A percentile compares a stretch with the other conserved stretches of the same genome.
phyloP scores from a whole-genome alignment of 2,113 vertebrate genomes.

The Anthoscopus minutus region DNA sequence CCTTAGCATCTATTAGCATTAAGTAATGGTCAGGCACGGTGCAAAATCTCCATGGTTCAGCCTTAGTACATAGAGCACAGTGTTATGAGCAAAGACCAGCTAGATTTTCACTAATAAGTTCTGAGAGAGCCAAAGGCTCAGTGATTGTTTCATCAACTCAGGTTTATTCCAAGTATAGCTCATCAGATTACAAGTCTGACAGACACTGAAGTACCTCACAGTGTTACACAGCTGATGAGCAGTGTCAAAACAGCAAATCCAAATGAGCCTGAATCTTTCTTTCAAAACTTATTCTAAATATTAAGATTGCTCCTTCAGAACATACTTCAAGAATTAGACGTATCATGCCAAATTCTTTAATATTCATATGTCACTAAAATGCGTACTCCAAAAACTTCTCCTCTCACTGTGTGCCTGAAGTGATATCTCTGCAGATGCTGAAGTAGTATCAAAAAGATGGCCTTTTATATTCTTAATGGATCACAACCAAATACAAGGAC shows the following conservation, averaged over 20 bases:
- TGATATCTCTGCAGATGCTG: not conserved
- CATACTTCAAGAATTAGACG: not conserved
- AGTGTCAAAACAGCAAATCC: not conserved
- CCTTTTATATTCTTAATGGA: not conserved
- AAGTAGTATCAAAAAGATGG: not conserved
- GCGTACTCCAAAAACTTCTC: not conserved
- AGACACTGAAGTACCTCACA: not conserved
- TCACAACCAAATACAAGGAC: not conserved
- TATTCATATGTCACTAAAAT: not conserved
- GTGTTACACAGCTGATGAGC: conserved; percentile 22
- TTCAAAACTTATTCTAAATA: not conserved
- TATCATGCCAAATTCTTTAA: not conserved
- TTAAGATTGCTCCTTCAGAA: not conserved
- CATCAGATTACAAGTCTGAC: conserved; percentile 48
- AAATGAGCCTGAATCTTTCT: not conserved
- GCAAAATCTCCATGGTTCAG: not conserved
- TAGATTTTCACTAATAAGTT: conserved; percentile 44
- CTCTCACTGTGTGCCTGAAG: not conserved
- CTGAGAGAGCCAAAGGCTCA: conserved; percentile 20
- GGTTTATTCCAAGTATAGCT: conserved; percentile 60
- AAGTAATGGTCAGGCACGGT: not conserved
- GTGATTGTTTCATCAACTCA: conserved; percentile 53
- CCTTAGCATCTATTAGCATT: not conserved
- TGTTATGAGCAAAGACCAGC: not conserved
- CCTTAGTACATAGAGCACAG: not conserved